Evolutionary conservation across 2,888 invertebrate genomes (phyloP), one percentile per base, ranked within the genome.

Genomic region (Phrixothrix hirtus): DNA sequence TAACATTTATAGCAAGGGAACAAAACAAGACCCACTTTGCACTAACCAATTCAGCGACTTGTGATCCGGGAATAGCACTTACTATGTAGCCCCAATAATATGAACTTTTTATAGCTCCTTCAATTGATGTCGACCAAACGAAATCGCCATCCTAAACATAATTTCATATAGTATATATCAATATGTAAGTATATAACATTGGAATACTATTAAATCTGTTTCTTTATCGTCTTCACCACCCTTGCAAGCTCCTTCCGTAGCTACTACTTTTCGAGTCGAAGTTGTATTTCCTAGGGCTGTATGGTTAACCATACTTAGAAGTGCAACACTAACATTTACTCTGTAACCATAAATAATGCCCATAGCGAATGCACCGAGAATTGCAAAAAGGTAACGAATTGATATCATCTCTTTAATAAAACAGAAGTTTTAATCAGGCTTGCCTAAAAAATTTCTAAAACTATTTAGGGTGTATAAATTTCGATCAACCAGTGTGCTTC

Each of bases 11-110:
- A 27, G 83, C 76, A 6, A 92, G 87, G 1, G 90, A 86, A 70
- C 84, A 84, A 67, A 88, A 85, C 86, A 92, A 91, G 62, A 94
- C 86, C 88, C 90, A 91, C 78, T 92, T 93, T 1, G 92, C 94
- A 6, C 94, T 93, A 68, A 88, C 84, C 43, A 85, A 75, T 74
- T 92, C 92, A 0, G 94, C 88, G 51, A 93, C 76, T 43, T 87
- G 81, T 1, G 88, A 92, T 30, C 91, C 83, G 14, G 86, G 86
- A 47, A 89, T 73, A 74, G 92, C 87, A 0, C 91, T 89, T 0
- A 91, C 74, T 49, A 92, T 81, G 71, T 92, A 93, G 3, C 93
- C 93, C 86, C 88, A 89, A 72, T 93, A 93, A 68, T 93, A 93
- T 21, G 91, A 86, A 61, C 89, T 88, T 11, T 92, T 79, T 15